Percentiles rank a stretch among this genome's conserved stretches.
Evolutionary conservation across 1,140 invertebrate genomes (phyloP).

Genomic region (Papilio helenus): DNA sequence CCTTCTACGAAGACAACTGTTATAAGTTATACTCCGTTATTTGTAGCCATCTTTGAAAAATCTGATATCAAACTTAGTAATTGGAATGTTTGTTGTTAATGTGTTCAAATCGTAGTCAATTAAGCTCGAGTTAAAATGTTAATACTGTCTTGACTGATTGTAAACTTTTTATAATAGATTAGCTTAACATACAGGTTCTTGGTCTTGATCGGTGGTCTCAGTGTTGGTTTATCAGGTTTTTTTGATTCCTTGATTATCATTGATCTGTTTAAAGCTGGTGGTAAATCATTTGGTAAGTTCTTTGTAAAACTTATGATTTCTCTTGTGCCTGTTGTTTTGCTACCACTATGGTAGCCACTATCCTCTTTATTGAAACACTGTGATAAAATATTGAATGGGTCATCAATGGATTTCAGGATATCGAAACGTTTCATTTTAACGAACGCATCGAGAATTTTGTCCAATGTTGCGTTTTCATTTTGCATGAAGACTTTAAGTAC

Average conservation of each 20-base stretch:
- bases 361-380: slow-evolving; percentile 74
- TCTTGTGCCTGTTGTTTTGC: slow-evolving; percentile 59
- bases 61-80: slow-evolving; percentile 8
- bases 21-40: slow-evolving; percentile 34
- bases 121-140: neutral
- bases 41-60: neutral
- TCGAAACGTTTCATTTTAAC: slow-evolving; percentile 76
- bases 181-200: no score
- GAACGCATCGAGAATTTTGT: slow-evolving; percentile 76
- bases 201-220: slow-evolving; percentile 48
- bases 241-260: slow-evolving; percentile 56
- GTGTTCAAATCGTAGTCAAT: neutral
- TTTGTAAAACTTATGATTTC: slow-evolving; percentile 71
- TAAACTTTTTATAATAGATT: neutral
- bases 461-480: slow-evolving; percentile 77
- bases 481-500: slow-evolving; percentile 76
- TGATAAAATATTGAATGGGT: slow-evolving; percentile 63
- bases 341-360: slow-evolving; percentile 75
- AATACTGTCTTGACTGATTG: neutral
- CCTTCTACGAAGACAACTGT: slow-evolving; percentile 25
- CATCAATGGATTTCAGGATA: slow-evolving; percentile 74
- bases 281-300: slow-evolving; percentile 69
- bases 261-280: slow-evolving; percentile 74
- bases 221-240: slow-evolving; percentile 58
- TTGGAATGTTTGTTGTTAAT: neutral